These are phyloP conservation scores for Trichopoda pennipes DNA, from an alignment of 2,888 invertebrate genomes.

Conservation along the genomic window DNA sequence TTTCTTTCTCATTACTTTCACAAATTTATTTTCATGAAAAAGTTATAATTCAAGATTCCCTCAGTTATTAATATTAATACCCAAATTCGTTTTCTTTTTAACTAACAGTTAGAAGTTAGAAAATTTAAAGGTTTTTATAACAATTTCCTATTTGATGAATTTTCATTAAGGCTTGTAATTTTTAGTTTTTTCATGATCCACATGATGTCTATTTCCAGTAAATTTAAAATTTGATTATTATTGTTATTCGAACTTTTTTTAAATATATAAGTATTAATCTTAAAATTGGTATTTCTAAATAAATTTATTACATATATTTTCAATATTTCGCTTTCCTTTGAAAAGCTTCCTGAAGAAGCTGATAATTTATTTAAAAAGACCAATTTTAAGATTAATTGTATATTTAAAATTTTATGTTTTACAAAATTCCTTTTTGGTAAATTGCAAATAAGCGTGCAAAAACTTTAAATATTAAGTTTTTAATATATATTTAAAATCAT, in stretches of 20 bases:
- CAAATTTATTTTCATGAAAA: too few species aligned
- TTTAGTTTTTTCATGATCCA: not conserved
- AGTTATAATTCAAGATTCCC: too few species aligned
- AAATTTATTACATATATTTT: too few species aligned
- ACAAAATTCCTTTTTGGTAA: constrained; percentile 5
- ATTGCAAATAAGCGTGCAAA: not conserved
- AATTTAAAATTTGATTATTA: not conserved
- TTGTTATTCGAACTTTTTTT: too few species aligned
- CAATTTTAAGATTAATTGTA: not conserved
- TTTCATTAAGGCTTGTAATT: not conserved
- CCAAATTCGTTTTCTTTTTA: too few species aligned
- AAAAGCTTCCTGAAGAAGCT: too few species aligned
- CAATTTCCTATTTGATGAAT: constrained; percentile 8
- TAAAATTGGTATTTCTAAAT: too few species aligned
- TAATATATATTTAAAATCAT: not conserved
- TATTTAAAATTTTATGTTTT: not conserved
- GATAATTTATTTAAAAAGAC: constrained; percentile 11
- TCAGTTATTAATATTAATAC: too few species aligned
- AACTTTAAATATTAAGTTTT: not conserved
- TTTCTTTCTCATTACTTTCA: too few species aligned
- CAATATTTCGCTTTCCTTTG: too few species aligned
- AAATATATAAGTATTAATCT: too few species aligned
- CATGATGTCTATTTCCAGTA: not conserved
- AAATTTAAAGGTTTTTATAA: not conserved
- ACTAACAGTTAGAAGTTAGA: too few species aligned